Percentiles rank a stretch among this genome's conserved stretches.
Conservation (phyloP, 2,113 vertebrate genomes). For the Xenus cinereus region DNA sequence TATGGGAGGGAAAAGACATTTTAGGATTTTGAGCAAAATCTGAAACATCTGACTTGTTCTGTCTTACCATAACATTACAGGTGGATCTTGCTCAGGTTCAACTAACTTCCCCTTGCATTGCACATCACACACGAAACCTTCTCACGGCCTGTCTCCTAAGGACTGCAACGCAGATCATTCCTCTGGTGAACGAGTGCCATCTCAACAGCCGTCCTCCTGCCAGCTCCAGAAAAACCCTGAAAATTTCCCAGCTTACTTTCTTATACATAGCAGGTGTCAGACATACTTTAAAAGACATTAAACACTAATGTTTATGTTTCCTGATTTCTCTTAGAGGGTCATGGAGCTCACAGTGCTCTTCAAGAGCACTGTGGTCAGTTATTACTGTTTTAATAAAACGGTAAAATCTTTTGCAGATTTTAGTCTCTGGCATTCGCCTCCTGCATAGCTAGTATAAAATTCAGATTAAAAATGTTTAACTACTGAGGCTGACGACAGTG, state of each 20-base stretch:
- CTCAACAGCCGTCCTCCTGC: background rate
- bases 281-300: background rate
- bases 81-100: background rate
- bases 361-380: background rate
- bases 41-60: background rate
- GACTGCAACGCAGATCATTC: background rate
- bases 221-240: background rate
- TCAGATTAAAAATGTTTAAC: background rate
- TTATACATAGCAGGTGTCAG: background rate
- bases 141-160: background rate
- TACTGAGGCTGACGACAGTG: background rate
- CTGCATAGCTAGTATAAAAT: background rate
- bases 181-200: background rate
- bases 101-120: background rate
- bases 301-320: background rate
- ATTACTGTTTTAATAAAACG: background rate
- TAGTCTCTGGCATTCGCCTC: background rate
- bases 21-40: background rate
- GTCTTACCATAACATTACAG: too few relatives aligned
- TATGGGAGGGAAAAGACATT: background rate
- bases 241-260: background rate
- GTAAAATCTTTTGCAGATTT: background rate
- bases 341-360: background rate
- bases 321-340: background rate
- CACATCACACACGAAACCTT: background rate